Conservation (phyloP, 92 coral and sea anemone genomes). For the Bergia puertoricense region DNA sequence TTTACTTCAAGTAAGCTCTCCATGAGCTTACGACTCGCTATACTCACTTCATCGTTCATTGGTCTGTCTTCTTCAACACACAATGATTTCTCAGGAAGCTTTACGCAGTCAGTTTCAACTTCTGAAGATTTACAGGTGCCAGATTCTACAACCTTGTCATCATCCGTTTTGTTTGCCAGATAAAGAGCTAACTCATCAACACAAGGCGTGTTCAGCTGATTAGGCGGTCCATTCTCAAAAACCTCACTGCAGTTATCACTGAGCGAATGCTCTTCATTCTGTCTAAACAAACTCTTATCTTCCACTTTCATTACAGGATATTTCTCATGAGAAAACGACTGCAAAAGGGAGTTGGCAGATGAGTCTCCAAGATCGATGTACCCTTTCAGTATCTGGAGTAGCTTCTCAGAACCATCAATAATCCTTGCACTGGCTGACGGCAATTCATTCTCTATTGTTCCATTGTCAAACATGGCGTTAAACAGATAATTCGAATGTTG, state of each 20-base stretch:
- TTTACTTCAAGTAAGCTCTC: conserved; percentile 18
- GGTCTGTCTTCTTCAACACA: background rate
- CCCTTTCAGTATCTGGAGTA: conserved; percentile 69
- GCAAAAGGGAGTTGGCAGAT: conserved; percentile 43
- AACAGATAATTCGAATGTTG: background rate
- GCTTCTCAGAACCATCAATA: conserved; percentile 73
- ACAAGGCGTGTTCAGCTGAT: background rate
- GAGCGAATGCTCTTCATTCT: conserved; percentile 20
- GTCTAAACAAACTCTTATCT: conserved; percentile 19
- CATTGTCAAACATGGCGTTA: background rate
- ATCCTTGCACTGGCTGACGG: conserved; percentile 52
- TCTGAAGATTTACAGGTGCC: background rate
- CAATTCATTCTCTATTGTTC: background rate
- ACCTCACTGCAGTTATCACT: background rate
- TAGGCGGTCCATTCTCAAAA: background rate
- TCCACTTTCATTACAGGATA: conserved; percentile 16
- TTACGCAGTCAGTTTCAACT: background rate
- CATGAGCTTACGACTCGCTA: conserved; percentile 22
- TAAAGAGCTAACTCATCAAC: conserved; percentile 45
- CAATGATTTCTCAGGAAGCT: background rate
- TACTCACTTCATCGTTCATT: conserved; percentile 47
- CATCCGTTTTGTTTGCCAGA: conserved; percentile 75
- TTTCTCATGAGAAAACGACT: background rate
- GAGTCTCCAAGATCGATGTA: conserved; percentile 62
- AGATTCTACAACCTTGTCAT: conserved; percentile 76